Evolutionary conservation across 1,140 invertebrate species (phyloP).

Genomic region (Thaumatotibia leucotreta): DNA sequence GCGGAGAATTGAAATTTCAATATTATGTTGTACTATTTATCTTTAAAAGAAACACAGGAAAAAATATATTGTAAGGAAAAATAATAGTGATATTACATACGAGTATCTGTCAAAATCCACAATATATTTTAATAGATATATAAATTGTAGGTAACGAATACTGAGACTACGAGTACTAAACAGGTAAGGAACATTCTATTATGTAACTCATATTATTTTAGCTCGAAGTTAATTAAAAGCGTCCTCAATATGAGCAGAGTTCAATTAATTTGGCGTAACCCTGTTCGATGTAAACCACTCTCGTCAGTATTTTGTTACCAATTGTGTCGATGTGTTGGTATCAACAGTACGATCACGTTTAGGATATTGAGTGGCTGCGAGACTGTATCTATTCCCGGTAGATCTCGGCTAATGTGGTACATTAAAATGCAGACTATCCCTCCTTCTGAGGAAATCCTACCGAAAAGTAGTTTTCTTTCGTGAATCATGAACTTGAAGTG

Average conservation of each 20-base stretch:
- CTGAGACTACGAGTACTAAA: not conserved
- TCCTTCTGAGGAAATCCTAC: not conserved
- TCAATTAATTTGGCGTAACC: not conserved
- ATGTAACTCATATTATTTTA: not conserved
- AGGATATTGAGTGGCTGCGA: constrained; percentile 38
- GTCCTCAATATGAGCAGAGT: not conserved
- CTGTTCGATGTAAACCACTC: not conserved
- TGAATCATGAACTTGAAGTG: no score
- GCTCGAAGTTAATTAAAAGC: not conserved
- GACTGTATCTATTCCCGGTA: constrained; percentile 1
- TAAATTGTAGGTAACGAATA: no score
- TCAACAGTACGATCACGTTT: constrained; percentile 62
- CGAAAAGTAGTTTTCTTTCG: no score
- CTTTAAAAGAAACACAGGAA: no score
- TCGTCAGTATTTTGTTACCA: not conserved
- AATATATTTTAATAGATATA: no score
- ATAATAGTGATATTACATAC: no score
- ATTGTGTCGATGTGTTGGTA: constrained; percentile 38
- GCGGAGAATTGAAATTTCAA: not conserved
- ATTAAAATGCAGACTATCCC: not conserved
- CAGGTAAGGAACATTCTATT: not conserved
- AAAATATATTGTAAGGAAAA: no score
- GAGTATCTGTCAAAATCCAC: no score
- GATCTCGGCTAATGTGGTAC: not conserved
- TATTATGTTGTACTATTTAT: not conserved